Percentiles rank a stretch among this genome's conserved stretches.
Evolutionary conservation across 2,797 vertebrate species (phyloP).

Genomic region (Crocidura indochinensis): DNA sequence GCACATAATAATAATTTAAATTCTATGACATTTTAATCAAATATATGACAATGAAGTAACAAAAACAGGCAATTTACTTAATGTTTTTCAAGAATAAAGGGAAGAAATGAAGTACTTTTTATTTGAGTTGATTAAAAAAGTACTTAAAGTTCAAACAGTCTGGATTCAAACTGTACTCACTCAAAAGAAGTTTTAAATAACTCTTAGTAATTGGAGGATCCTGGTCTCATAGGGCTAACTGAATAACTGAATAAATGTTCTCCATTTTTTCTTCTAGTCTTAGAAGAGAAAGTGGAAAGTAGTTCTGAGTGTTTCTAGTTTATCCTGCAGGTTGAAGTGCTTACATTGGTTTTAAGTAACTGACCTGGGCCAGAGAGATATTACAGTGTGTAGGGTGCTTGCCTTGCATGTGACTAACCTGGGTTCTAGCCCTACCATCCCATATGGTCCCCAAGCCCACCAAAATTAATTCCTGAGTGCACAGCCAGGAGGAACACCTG

Average conservation of each 20-base stretch:
- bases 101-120: slow-evolving; percentile 38
- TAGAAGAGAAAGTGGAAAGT: slow-evolving; percentile 6
- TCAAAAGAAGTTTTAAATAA: slow-evolving; percentile 52
- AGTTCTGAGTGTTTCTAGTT: background rate
- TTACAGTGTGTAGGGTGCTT: too few species aligned
- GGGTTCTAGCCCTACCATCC: too few species aligned
- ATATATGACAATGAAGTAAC: slow-evolving; percentile 68
- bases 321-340: slow-evolving; percentile 63
- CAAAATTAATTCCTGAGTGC: too few species aligned
- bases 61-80: slow-evolving; percentile 54
- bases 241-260: slow-evolving; percentile 19
- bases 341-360: slow-evolving; percentile 75
- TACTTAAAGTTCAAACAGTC: slow-evolving; percentile 52
- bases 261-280: slow-evolving; percentile 49
- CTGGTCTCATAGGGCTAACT: background rate
- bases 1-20: slow-evolving; percentile 74
- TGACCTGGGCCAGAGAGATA: background rate
- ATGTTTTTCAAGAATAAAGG: slow-evolving; percentile 68
- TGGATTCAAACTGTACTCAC: slow-evolving; percentile 5
- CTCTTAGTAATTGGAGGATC: slow-evolving; percentile 31
- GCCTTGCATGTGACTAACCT: too few species aligned
- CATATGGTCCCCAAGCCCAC: too few species aligned
- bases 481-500: too few species aligned
- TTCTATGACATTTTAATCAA: slow-evolving; percentile 73
- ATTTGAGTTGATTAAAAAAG: slow-evolving; percentile 61